Evolutionary conservation across 2,113 vertebrate species (phyloP).

Genomic region (Coptodon rendalli): DNA sequence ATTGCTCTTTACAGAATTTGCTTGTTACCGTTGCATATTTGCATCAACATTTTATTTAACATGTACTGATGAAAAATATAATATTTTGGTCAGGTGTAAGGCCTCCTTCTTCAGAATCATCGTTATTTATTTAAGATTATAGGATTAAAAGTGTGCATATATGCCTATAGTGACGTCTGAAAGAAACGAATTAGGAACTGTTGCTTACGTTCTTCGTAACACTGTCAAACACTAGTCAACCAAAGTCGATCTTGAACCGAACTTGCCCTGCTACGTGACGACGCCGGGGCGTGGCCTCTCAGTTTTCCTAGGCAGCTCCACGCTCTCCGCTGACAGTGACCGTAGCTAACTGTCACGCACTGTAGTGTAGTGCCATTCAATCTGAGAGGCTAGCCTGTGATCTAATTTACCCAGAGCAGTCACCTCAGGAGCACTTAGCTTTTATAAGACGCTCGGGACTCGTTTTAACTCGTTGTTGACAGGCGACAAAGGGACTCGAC

Average conservation of each 20-base stretch:
- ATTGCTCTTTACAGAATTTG: neutral
- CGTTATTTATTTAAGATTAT: neutral
- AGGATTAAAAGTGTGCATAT: neutral
- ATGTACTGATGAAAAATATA: neutral
- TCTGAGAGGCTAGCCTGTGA: neutral
- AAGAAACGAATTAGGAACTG: neutral
- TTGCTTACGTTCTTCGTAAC: neutral
- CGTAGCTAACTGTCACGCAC: neutral
- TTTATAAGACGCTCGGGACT: neutral
- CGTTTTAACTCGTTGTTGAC: neutral
- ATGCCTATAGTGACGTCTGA: neutral
- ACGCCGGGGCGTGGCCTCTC: slow-evolving; percentile 8
- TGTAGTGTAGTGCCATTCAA: neutral
- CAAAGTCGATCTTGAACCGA: slow-evolving; percentile 2
- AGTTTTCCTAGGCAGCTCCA: neutral
- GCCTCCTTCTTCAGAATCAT: neutral
- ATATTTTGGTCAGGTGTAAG: neutral
- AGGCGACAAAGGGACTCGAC: neutral
- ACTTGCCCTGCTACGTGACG: neutral
- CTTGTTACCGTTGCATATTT: neutral
- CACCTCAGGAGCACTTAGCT: neutral
- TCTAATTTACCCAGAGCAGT: neutral
- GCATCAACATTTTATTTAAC: neutral
- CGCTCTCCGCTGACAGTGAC: slow-evolving; percentile 2
- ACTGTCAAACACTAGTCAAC: neutral